phyloP scores from a whole-genome alignment of 2,113 vertebrate species.

The Semnopithecus entellus region DNA sequence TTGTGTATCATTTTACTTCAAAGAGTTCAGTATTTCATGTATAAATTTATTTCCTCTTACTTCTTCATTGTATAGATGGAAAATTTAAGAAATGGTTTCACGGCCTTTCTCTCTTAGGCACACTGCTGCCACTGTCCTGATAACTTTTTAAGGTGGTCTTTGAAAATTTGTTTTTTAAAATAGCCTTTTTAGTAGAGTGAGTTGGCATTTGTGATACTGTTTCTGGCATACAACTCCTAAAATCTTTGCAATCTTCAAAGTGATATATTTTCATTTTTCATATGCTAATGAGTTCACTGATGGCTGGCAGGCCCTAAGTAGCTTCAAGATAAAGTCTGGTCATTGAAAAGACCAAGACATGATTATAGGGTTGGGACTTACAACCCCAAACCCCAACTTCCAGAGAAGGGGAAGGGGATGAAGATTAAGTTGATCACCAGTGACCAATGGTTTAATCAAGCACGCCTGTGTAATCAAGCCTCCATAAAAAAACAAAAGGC shows the following conservation, averaged over 20 bases:
- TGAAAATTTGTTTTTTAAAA: constrained; percentile 17
- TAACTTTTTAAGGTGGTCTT: neutral
- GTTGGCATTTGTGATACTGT: neutral
- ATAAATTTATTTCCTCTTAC: neutral
- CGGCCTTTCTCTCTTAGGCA: neutral
- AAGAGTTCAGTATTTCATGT: neutral
- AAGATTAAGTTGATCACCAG: neutral
- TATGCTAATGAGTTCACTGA: neutral
- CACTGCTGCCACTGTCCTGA: neutral
- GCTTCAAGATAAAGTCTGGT: neutral
- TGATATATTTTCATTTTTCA: neutral
- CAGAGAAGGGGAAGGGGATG: neutral
- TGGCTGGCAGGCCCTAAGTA: neutral
- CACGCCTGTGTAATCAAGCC: neutral
- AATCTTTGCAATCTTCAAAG: neutral
- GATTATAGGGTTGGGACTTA: neutral
- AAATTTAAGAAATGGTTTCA: constrained; percentile 10
- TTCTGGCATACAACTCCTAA: neutral
- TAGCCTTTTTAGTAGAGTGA: neutral
- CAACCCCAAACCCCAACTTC: neutral
- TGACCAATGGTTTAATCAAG: neutral
- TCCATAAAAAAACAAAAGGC: neutral
- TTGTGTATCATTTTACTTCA: constrained; percentile 64
- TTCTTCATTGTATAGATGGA: neutral
- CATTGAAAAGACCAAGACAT: neutral